Evolutionary conservation across 2,888 invertebrate genomes (phyloP).

Genomic region (Eilema sororculum): DNA sequence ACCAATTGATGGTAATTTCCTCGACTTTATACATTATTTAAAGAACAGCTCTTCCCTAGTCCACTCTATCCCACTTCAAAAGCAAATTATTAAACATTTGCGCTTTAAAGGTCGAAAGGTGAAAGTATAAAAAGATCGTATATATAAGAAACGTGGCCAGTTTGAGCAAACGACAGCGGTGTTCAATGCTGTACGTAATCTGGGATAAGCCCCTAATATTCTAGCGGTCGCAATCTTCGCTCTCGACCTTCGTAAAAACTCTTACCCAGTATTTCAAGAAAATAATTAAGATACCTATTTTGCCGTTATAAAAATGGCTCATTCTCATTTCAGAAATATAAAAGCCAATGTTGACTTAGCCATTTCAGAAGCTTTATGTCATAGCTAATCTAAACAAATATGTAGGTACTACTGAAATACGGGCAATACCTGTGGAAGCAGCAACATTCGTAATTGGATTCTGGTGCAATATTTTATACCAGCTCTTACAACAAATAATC

Average conservation of each 20-base stretch:
- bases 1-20: too few relatives aligned
- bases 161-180: constrained; percentile 57
- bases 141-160: constrained; percentile 53
- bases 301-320: constrained; percentile 27
- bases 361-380: constrained; percentile 13
- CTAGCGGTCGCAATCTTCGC: constrained; percentile 64
- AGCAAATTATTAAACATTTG: neutral
- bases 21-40: too few relatives aligned
- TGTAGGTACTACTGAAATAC: constrained; percentile 1
- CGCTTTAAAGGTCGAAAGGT: constrained; percentile 11
- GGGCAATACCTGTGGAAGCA: neutral
- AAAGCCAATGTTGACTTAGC: constrained; percentile 2
- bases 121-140: constrained; percentile 32
- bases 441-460: neutral
- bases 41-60: too few relatives aligned
- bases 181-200: constrained; percentile 68
- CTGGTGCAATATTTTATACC: constrained; percentile 1
- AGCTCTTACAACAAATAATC: neutral
- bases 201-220: constrained; percentile 73
- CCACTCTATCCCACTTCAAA: neutral
- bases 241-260: constrained; percentile 52
- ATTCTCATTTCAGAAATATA: constrained; percentile 9
- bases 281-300: constrained; percentile 48
- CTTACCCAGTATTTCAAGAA: constrained; percentile 43
- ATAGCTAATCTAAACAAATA: constrained; percentile 14